Conservation (phyloP, 2,113 vertebrate species). For the Copsychus sechellarum region DNA sequence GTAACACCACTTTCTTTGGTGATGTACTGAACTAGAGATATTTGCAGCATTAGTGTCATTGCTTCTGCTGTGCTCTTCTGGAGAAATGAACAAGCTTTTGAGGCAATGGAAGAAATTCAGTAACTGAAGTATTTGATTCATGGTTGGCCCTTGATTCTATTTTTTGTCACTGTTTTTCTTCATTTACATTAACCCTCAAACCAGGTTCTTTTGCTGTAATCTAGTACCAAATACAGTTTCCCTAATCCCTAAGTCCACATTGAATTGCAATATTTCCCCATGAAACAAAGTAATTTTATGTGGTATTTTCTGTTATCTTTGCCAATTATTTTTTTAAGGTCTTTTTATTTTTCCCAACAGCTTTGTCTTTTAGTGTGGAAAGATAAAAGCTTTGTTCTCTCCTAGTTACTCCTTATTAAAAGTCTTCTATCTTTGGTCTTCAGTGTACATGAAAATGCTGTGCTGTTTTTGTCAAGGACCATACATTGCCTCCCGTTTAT, state of each 20-base stretch:
- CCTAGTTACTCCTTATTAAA: not conserved
- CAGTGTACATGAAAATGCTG: not conserved
- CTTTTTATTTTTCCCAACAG: not conserved
- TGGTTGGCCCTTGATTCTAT: not conserved
- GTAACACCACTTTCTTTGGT: not conserved
- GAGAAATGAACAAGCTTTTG: not conserved
- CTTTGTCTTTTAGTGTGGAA: not conserved
- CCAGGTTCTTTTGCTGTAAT: not conserved
- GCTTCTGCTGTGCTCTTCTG: not conserved
- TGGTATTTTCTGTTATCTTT: not conserved
- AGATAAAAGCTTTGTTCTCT: not conserved
- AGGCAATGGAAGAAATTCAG: not conserved
- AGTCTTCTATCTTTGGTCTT: not conserved
- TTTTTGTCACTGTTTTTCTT: not conserved
- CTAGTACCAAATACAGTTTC: not conserved
- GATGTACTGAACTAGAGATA: not conserved
- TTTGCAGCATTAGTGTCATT: not conserved
- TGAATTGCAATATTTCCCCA: not conserved
- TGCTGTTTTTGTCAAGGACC: not conserved
- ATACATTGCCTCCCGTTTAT: not conserved
- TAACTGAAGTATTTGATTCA: not conserved
- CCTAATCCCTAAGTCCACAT: not conserved
- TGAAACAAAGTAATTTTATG: not conserved
- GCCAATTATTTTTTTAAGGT: not conserved
- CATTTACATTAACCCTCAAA: not conserved